These are phyloP conservation scores for Apotomis turbidana DNA, from an alignment of 2,888 invertebrate genomes.

Conservation along the genomic window DNA sequence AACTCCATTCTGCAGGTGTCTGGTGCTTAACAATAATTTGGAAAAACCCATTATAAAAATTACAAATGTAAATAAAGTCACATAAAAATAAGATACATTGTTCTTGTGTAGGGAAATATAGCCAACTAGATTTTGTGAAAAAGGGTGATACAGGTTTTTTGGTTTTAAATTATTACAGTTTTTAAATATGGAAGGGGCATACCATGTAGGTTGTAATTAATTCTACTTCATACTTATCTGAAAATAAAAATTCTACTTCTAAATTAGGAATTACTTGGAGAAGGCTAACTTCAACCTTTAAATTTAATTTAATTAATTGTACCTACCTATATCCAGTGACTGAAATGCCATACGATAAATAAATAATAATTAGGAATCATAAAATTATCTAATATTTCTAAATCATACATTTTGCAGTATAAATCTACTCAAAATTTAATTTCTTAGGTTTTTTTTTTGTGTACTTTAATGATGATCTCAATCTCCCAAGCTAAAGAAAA, in stretches of 20 bases:
- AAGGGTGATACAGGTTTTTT: conserved; percentile 4
- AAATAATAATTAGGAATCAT: background rate
- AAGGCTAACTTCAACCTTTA: too few species aligned
- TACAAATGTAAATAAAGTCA: conserved; percentile 37
- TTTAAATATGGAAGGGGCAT: conserved; percentile 20
- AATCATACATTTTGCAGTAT: too few species aligned
- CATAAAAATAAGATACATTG: conserved; percentile 42
- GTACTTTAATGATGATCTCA: too few species aligned
- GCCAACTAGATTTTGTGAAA: conserved; percentile 26
- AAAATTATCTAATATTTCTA: too few species aligned
- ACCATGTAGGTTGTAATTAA: background rate
- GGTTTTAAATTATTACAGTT: too few species aligned
- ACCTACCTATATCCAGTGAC: too few species aligned
- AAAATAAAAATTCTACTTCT: background rate
- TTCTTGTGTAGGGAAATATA: conserved; percentile 5
- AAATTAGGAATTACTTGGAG: background rate
- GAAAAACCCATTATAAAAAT: conserved; percentile 66
- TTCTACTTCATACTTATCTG: too few species aligned
- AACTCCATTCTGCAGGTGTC: conserved; percentile 46
- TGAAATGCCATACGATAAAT: too few species aligned
- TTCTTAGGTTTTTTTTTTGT: too few species aligned
- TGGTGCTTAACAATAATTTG: conserved; percentile 65
- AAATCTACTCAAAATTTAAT: too few species aligned
- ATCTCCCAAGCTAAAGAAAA: too few species aligned
- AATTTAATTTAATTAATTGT: too few species aligned